Evolutionary conservation across 2,113 vertebrate species (phyloP), one percentile per base, ranked within the genome.

Genomic region (Crotalus viridis): DNA sequence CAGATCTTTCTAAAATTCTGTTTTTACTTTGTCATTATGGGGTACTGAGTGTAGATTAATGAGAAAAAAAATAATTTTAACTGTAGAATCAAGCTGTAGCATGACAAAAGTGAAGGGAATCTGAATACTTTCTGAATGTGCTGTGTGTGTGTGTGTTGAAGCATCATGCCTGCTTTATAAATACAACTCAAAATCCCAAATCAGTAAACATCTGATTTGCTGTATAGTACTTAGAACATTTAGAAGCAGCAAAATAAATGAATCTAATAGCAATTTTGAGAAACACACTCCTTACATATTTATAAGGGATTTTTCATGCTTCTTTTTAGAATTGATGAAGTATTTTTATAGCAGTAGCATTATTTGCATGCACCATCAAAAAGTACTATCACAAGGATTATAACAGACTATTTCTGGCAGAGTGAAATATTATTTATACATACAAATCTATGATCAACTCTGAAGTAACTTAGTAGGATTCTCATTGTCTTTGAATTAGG

Each of bases 91-190:
- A 51, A 51, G 48, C 48, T 51, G 48, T 51, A 51, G 48, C 48
- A 51, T 51, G 48, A 51, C 48, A 51, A 51, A 51, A 51, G 8
- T 9, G 48, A 51, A 51, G 48, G 8, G 48, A 51, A 1, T 51
- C 48, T 51, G 48, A 51, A 51, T 51, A 9, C 8, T 51, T 51
- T 51, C 8, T 51, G 48, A 51, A 51, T 51, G 48, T 51, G 48
- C 48, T 51, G 48, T 51, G 48, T 51, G 8, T 51, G 48, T 51
- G 48, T 51, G 8, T 51, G 10, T 95, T 93, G 39, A 94, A 90
- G 46, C 74, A 92, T 91, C 51, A 88, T 54, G 13, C 86, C 5
- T 52, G 94, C 74, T 93, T 90, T 54, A 92, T 85, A 61, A 69
- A 19, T n/a, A 33, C 22, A 93, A 93, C 6, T 0, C 52, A 93